Conservation (phyloP, 2,797 vertebrate species). For the Tamandua tetradactyla region DNA sequence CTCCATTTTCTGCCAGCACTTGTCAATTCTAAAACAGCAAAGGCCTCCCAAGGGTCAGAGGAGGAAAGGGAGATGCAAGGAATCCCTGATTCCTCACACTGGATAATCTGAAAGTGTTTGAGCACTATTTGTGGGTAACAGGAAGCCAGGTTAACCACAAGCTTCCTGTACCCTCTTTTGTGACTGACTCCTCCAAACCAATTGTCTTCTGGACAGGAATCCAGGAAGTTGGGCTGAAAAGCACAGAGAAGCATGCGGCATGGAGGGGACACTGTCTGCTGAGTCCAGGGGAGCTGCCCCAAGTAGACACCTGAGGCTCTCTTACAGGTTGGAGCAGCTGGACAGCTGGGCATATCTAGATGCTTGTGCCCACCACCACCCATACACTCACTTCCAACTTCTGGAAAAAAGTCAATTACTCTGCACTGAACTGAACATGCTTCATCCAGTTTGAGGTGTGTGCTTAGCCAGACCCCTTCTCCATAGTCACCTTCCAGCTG, state of each 20-base stretch:
- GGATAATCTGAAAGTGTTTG: not conserved
- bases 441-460: not conserved
- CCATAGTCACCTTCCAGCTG: not conserved
- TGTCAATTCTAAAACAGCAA: not conserved
- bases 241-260: not conserved
- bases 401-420: conserved; percentile 4
- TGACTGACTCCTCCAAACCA: not conserved
- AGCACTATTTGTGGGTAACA: not conserved
- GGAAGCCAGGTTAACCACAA: conserved; percentile 27
- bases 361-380: not conserved
- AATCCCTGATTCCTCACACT: not conserved
- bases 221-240: not conserved
- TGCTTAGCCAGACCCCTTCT: not conserved
- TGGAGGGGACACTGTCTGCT: not conserved
- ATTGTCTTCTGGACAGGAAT: not conserved
- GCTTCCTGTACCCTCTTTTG: not conserved
- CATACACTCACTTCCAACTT: not conserved
- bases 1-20: not conserved
- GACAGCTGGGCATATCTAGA: not conserved
- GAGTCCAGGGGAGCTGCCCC: not conserved
- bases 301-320: not conserved
- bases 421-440: not conserved
- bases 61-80: not conserved
- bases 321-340: not conserved
- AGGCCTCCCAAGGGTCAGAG: too few species aligned